Evolutionary conservation across 2,888 invertebrate genomes (phyloP).

Genomic region (Agrochola litura): DNA sequence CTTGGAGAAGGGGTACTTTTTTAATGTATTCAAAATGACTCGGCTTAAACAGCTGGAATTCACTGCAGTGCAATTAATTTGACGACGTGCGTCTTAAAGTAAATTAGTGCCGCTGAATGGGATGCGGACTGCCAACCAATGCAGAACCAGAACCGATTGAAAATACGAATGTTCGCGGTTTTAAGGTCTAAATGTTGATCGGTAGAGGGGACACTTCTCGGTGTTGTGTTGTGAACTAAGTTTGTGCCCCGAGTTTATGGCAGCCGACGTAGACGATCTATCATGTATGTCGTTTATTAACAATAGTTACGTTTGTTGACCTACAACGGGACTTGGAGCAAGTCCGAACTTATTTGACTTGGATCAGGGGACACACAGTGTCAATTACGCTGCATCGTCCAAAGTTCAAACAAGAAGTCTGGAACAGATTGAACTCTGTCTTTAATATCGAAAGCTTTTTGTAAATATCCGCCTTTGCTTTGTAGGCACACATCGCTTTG

Average conservation of each 20-base stretch:
- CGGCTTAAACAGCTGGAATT: conserved; percentile 57
- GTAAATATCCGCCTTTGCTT: conserved; percentile 2
- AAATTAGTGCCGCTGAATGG: conserved; percentile 59
- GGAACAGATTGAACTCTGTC: background rate
- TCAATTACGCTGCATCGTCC: conserved; percentile 4
- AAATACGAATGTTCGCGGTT: conserved; percentile 40
- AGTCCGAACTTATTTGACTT: conserved; percentile 14
- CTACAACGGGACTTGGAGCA: background rate
- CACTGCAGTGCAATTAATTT: conserved; percentile 72
- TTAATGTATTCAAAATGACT: conserved; percentile 51
- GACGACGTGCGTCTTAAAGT: conserved; percentile 61
- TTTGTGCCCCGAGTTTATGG: conserved; percentile 6
- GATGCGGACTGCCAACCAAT: conserved; percentile 51
- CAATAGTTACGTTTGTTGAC: conserved; percentile 21
- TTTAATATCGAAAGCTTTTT: conserved; percentile 25
- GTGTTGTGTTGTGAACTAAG: conserved; percentile 22
- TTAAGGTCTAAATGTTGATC: conserved; percentile 9
- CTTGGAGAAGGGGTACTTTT: conserved; percentile 48
- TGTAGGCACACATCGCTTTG: background rate
- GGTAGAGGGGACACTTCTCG: background rate
- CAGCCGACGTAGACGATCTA: conserved; percentile 5
- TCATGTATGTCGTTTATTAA: conserved; percentile 31
- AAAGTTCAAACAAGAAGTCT: conserved; percentile 19
- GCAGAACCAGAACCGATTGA: conserved; percentile 52
- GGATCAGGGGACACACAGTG: conserved; percentile 8